These are phyloP conservation scores for Melanophora roralis DNA, from an alignment of 2,888 invertebrate species.

Conservation along the genomic window DNA sequence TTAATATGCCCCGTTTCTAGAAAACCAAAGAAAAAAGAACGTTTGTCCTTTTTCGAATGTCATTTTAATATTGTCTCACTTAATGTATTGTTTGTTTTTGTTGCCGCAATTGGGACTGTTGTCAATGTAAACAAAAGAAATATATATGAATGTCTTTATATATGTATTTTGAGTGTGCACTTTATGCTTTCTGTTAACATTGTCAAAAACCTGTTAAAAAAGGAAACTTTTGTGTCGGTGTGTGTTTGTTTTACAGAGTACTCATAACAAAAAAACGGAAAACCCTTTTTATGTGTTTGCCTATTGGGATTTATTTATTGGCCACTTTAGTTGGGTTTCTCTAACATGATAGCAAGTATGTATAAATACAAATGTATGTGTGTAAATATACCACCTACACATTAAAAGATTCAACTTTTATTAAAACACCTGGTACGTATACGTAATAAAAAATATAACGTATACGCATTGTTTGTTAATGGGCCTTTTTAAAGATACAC, in stretches of 20 bases:
- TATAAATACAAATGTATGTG: not conserved
- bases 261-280: not conserved
- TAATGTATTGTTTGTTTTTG: not conserved
- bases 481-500: no score
- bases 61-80: not conserved
- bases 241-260: not conserved
- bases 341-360: not conserved
- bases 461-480: no score
- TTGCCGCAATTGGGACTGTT: not conserved
- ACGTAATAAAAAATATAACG: not conserved
- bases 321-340: not conserved
- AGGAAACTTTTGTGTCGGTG: not conserved
- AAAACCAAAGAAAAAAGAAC: slow-evolving; percentile 20
- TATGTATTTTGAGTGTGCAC: not conserved
- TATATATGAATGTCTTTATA: no score
- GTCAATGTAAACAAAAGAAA: not conserved
- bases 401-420: no score
- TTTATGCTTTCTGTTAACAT: slow-evolving; percentile 20
- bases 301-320: not conserved
- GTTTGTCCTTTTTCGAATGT: slow-evolving; percentile 15
- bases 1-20: no score
- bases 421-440: not conserved
- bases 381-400: no score
- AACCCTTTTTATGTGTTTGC: not conserved
- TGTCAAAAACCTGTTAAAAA: not conserved